phyloP scores from a whole-genome alignment of 1,140 invertebrate genomes.

The Bicyclus anynana region DNA sequence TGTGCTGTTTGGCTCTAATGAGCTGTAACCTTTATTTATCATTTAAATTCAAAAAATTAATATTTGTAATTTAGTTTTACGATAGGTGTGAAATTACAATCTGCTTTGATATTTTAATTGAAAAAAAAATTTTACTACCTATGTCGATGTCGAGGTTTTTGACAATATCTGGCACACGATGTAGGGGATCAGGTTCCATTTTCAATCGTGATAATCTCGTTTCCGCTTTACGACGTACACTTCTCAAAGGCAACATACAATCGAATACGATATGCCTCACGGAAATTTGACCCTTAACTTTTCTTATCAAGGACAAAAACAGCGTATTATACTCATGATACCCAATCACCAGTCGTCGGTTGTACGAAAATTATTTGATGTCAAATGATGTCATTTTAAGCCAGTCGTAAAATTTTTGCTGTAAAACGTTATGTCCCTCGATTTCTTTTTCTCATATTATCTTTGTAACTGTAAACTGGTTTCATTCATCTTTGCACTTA shows the following conservation, averaged over 20 bases:
- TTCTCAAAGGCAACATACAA: slow-evolving; percentile 14
- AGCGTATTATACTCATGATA: not conserved
- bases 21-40: too few relatives aligned
- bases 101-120: slow-evolving; percentile 16
- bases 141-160: not conserved
- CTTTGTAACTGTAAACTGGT: slow-evolving; percentile 38
- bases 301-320: slow-evolving; percentile 6
- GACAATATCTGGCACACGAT: slow-evolving; percentile 29
- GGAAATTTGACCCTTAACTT: slow-evolving; percentile 4
- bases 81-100: too few relatives aligned
- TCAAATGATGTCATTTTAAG: slow-evolving; percentile 48
- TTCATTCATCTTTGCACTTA: slow-evolving; percentile 39
- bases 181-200: slow-evolving; percentile 32
- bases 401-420: slow-evolving; percentile 36
- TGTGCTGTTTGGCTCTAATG: too few relatives aligned
- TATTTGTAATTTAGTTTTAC: too few relatives aligned
- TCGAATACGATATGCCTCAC: not conserved
- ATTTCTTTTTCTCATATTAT: slow-evolving; percentile 30
- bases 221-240: slow-evolving; percentile 32
- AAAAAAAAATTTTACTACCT: slow-evolving; percentile 11
- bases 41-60: too few relatives aligned
- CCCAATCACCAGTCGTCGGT: slow-evolving; percentile 9
- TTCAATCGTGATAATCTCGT: slow-evolving; percentile 37
- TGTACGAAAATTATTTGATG: slow-evolving; percentile 39
- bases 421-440: slow-evolving; percentile 35